Conservation (phyloP, 2,113 vertebrate genomes). For the Zingel zingel region DNA sequence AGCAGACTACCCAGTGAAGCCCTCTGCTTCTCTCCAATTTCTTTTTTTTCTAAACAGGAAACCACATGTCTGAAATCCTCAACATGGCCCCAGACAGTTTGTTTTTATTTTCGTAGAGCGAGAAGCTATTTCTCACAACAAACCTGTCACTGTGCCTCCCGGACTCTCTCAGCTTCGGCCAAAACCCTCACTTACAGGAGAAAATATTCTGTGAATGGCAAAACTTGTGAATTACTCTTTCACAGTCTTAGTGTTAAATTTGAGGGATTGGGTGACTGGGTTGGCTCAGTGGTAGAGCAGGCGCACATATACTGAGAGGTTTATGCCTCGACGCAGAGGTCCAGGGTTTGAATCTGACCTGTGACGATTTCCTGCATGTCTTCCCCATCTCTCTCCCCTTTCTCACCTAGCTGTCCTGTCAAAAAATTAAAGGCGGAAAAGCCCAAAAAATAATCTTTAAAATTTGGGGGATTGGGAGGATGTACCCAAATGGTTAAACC, state of each 20-base stretch:
- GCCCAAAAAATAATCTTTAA: background rate
- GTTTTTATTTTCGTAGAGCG: constrained; percentile 74
- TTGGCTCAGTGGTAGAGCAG: too few species aligned
- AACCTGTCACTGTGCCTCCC: constrained; percentile 66
- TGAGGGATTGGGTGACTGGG: background rate
- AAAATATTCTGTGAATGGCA: background rate
- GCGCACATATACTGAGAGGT: too few species aligned
- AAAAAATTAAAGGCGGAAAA: too few species aligned
- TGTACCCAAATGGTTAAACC: background rate
- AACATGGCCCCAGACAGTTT: constrained; percentile 74
- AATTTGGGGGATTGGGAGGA: background rate
- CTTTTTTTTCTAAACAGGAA: constrained; percentile 92
- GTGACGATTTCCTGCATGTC: too few species aligned
- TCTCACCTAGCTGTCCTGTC: too few species aligned
- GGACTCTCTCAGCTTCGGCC: constrained; percentile 8
- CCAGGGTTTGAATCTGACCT: too few species aligned
- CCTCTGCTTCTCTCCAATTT: constrained; percentile 84
- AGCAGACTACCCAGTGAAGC: constrained; percentile 59
- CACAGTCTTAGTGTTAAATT: background rate
- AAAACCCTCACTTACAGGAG: constrained; percentile 9
- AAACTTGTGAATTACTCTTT: background rate
- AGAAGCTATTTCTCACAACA: constrained; percentile 74
- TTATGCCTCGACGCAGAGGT: too few species aligned
- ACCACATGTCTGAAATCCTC: constrained; percentile 95
- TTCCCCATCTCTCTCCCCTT: too few species aligned